These are phyloP conservation scores for Caradrina kadenii DNA, from an alignment of 2,888 invertebrate genomes.

Conservation along the genomic window DNA sequence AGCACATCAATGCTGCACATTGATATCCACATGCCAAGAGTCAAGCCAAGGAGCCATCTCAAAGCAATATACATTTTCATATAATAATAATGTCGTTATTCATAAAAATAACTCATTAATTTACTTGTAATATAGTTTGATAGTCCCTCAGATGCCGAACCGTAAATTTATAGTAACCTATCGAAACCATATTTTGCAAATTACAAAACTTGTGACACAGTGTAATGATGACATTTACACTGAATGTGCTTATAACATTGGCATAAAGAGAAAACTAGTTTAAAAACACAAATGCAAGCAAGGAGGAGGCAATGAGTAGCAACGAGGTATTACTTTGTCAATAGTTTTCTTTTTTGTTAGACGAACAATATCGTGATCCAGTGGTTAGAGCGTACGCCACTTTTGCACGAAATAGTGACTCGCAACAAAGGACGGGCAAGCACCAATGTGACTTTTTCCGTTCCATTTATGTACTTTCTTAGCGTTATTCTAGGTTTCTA, in stretches of 20 bases:
- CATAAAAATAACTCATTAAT: conserved; percentile 50
- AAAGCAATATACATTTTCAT: conserved; percentile 83
- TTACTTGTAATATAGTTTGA: conserved; percentile 47
- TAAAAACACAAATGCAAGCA: neutral
- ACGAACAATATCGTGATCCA: too few relatives aligned
- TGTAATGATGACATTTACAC: conserved; percentile 61
- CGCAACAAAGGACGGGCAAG: too few relatives aligned
- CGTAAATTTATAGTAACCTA: conserved; percentile 72
- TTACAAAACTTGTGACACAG: conserved; percentile 67
- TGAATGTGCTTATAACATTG: conserved; percentile 6
- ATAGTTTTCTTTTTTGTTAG: neutral
- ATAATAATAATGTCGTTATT: conserved; percentile 39
- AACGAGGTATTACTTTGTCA: neutral
- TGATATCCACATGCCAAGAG: conserved; percentile 79
- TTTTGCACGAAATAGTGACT: too few relatives aligned
- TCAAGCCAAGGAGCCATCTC: conserved; percentile 81
- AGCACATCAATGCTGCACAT: conserved; percentile 75
- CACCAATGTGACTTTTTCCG: too few relatives aligned
- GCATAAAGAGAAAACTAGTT: neutral
- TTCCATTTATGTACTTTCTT: too few relatives aligned
- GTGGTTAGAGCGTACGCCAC: too few relatives aligned
- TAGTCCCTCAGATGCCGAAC: conserved; percentile 61
- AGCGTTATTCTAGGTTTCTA: too few relatives aligned
- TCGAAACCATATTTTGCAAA: conserved; percentile 71
- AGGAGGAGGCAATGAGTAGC: neutral